Base-by-base conservation (phyloP, 2,797 vertebrate genomes). In the Coranthus polyacanthus region DNA sequence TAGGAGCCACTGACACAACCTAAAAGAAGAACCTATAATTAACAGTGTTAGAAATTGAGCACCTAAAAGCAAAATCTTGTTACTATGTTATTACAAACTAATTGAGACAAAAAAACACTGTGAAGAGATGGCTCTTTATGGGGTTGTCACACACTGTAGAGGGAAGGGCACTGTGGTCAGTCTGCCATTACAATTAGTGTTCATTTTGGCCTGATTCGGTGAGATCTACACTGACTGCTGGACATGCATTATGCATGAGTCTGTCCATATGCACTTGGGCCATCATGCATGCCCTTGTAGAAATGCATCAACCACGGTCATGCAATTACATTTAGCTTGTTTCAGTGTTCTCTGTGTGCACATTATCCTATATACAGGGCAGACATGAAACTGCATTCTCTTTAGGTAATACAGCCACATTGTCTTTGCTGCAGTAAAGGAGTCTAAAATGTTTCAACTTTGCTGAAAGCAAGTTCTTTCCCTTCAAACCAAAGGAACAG, bases 181-280 rank as follows among this genome's bases (percentile, higher is more conserved):
- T 93, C 90, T 95, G 91, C 95, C 94, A 95, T 91, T 93, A 94
- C 93, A 96, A 95, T 96, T 95, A 95, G 90, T 90, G 92, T 94
- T 95, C 84, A 90, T 95, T 93, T 93, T 57, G 75, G 87, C 83
- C 93, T 87, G 89, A 94, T 95, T 94, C 87, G 16, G 86, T 85
- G 82, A 92, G 93, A 95, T 94, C 92, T 90, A 72, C 76, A 66
- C 83, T 92, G 95, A 94, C 95, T 95, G 94, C 93, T 95, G 92
- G 87, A 79, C 91, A 96, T 98, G 94, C 95, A 98, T 98, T 95
- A 98, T 98, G 93, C 88, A 98, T 96, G 93, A 93, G 88, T 88
- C 88, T 94, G 95, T 93, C 95, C 95, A 95, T 94, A 93, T 95
- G 95, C 92, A 95, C 95, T 96, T 96, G 95, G 91, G 94, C 94